These are phyloP conservation scores for Caenorhabditis angaria DNA, from an alignment of 2,888 invertebrate genomes.

Conservation along the genomic window DNA sequence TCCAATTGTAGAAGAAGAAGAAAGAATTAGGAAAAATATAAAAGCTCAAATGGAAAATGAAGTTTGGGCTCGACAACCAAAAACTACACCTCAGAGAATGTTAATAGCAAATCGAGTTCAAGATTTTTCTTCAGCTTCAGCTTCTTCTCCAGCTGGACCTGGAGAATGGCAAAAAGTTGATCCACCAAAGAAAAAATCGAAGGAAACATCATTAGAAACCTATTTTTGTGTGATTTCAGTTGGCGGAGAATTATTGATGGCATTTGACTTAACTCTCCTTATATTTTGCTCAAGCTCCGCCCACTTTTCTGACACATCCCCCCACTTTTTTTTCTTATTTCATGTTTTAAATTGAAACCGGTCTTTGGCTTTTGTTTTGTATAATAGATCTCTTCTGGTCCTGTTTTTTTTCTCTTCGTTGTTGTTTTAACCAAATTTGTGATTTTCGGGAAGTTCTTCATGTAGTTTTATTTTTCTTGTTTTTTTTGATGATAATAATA, in stretches of 20 bases:
- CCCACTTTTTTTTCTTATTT: too few relatives aligned
- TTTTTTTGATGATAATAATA: too few relatives aligned
- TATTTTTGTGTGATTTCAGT: background rate
- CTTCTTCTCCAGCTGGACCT: background rate
- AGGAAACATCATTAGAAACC: background rate
- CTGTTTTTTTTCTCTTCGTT: too few relatives aligned
- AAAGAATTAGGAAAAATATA: conserved; percentile 20
- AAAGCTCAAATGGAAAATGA: conserved; percentile 29
- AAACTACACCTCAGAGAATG: background rate
- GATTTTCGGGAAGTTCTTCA: too few relatives aligned
- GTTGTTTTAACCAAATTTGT: too few relatives aligned
- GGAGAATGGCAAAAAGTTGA: background rate
- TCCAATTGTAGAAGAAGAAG: conserved; percentile 33
- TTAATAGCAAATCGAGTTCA: background rate
- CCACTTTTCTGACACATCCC: background rate
- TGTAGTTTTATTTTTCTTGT: too few relatives aligned
- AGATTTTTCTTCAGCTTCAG: background rate
- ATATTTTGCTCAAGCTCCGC: background rate
- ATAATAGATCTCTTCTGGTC: too few relatives aligned
- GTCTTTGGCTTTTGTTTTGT: too few relatives aligned
- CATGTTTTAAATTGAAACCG: too few relatives aligned
- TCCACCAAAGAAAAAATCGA: conserved; percentile 7
- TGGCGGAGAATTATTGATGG: background rate
- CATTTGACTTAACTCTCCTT: background rate
- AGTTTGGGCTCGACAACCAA: conserved; percentile 15